Evolutionary conservation across 1,140 invertebrate genomes (phyloP).

Genomic region (Venustaconcha ellipsiformis): DNA sequence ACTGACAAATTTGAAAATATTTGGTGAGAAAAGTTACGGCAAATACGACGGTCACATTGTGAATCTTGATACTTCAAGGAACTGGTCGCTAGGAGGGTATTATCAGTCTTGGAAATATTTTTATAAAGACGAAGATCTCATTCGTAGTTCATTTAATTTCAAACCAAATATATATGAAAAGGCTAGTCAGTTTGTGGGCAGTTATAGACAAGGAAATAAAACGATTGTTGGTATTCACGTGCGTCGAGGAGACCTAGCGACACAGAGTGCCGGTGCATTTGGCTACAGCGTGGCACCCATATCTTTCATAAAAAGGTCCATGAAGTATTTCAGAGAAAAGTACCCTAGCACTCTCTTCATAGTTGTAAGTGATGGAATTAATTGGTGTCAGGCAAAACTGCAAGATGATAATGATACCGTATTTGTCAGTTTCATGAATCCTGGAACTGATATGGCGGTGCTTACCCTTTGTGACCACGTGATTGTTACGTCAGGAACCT

Average conservation of each 20-base stretch:
- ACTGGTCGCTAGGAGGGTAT: slow-evolving; percentile 13
- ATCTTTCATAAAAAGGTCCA: slow-evolving; percentile 30
- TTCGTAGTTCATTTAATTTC: slow-evolving; percentile 3
- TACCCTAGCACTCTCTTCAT: slow-evolving; percentile 35
- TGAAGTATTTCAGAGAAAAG: slow-evolving; percentile 19
- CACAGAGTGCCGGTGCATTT: not conserved
- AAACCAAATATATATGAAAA: not conserved
- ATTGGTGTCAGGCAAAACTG: slow-evolving; percentile 34
- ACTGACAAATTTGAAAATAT: not conserved
- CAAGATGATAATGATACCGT: slow-evolving; percentile 20
- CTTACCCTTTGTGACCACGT: slow-evolving; percentile 56
- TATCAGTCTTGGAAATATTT: slow-evolving; percentile 21
- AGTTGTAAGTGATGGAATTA: slow-evolving; percentile 41
- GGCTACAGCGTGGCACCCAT: slow-evolving; percentile 12
- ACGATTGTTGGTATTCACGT: slow-evolving; percentile 4
- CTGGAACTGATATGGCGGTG: slow-evolving; percentile 56
- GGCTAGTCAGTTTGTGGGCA: not conserved
- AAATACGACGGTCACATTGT: not conserved
- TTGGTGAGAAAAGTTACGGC: not conserved
- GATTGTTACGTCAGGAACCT: slow-evolving; percentile 56
- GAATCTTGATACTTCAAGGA: not conserved
- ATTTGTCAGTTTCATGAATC: slow-evolving; percentile 19
- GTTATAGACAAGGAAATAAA: not conserved
- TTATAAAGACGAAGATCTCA: not conserved
- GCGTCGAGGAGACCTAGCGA: slow-evolving; percentile 1